Base-by-base conservation (phyloP, 2,797 vertebrate species). In the Pampus argenteus region DNA sequence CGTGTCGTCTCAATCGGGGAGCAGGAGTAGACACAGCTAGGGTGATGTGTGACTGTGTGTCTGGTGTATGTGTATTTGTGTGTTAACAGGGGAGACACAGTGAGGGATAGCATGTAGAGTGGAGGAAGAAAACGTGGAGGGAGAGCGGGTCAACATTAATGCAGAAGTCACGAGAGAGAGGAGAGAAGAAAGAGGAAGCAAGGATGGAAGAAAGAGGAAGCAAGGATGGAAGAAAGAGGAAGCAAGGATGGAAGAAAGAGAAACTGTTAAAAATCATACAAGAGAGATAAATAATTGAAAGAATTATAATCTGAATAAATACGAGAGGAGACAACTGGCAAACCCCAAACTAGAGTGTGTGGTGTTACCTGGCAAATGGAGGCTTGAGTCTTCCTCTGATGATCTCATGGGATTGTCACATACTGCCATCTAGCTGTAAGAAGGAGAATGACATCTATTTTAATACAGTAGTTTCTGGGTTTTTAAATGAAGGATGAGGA, bases 1-100 rank as follows among this genome's bases (percentile, higher is more conserved):
- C 73, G 68, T 90, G 90, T 89, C 88, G 84, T 92, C 91, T 92
- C 91, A 91, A 92, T 92, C 87, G 84, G 82, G 84, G 92, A 93
- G 93, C 90, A 94, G 94, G 91, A 94, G 80, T 74, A 89, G 84
- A 88, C 77, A 88, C 78, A 79, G 84, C 77, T 13, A 36, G 79
- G 84, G 56, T 73, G 82, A 81, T 85, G 82, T 86, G 88, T 86
- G 69, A 60, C 56, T 79, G 49, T 51, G 25, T 78, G 63, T 71
- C 48, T 47, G 22, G 64, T 62, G 38, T 45, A 26, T 70, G 74
- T 70, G 68, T 54, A 4, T 78, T 28, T 52, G 63, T 70, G 66
- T 68, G 63, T 65, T 74, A 71, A 76, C 78, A 80, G 50, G 76
- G 67, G 66, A 79, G 49, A 59, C 69, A 58, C 47, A 11, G 38